Evolutionary conservation across 92 coral and sea anemone species (phyloP).

Genomic region (Siderastrea siderea): DNA sequence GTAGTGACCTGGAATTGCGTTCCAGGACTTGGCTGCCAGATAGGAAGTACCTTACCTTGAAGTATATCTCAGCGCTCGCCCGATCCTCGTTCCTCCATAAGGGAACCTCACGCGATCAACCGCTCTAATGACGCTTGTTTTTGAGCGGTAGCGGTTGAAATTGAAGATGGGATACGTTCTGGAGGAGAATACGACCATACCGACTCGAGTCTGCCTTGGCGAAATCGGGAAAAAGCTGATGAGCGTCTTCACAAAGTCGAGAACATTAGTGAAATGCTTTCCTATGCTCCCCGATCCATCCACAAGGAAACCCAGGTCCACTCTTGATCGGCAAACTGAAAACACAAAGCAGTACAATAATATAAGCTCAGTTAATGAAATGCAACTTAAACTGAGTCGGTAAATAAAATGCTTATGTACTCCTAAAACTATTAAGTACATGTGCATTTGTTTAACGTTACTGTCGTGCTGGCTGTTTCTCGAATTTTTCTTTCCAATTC

Average conservation of each 20-base stretch:
- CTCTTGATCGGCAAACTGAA: conserved; percentile 77
- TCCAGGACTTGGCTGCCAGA: background rate
- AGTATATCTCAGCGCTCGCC: conserved; percentile 65
- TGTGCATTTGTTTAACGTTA: no score
- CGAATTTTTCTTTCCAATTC: no score
- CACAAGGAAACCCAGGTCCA: conserved; percentile 82
- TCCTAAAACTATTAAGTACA: no score
- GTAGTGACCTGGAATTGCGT: no score
- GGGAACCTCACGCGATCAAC: conserved; percentile 75
- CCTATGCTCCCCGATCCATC: conserved; percentile 90
- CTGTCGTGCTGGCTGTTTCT: no score
- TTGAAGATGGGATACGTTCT: conserved; percentile 73
- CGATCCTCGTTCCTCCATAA: conserved; percentile 77
- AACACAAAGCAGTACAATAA: no score
- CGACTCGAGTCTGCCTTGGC: conserved; percentile 74
- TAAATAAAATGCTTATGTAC: no score
- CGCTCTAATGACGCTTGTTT: conserved; percentile 48
- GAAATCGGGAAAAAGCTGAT: conserved; percentile 80
- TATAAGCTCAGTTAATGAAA: no score
- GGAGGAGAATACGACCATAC: conserved; percentile 78
- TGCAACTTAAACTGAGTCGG: no score
- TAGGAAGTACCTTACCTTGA: conserved; percentile 8
- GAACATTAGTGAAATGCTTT: conserved; percentile 70
- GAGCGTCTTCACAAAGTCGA: conserved; percentile 80
- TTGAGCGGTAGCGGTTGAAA: conserved; percentile 71